Evolutionary conservation across 2,113 vertebrate species (phyloP).

Genomic region (Poecile atricapillus): DNA sequence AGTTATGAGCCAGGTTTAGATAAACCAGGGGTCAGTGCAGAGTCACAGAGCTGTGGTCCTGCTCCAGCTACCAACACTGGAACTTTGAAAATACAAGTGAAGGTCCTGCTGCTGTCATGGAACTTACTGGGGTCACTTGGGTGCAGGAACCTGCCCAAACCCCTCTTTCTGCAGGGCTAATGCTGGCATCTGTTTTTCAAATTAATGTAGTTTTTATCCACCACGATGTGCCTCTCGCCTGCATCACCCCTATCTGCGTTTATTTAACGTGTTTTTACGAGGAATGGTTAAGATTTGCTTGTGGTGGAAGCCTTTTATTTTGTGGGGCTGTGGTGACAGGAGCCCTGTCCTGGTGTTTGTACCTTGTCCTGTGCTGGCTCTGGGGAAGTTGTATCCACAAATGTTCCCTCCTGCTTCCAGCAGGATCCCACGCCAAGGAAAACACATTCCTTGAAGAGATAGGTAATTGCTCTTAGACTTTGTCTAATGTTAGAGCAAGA

Average conservation of each 20-base stretch:
- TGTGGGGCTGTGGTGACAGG: not conserved
- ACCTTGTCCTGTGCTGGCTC: not conserved
- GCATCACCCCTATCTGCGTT: not conserved
- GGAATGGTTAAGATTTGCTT: not conserved
- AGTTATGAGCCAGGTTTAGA: not conserved
- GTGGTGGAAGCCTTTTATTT: not conserved
- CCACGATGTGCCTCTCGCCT: not conserved
- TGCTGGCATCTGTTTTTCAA: not conserved
- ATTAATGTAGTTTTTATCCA: not conserved
- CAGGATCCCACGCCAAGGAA: not conserved
- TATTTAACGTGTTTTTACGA: not conserved
- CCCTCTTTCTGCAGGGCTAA: not conserved
- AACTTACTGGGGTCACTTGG: not conserved
- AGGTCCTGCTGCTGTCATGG: not conserved
- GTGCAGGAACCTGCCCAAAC: not conserved
- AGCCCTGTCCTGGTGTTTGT: not conserved
- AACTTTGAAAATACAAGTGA: not conserved
- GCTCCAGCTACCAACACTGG: not conserved
- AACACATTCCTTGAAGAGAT: slow-evolving; percentile 70
- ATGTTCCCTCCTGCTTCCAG: not conserved
- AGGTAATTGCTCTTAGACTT: slow-evolving; percentile 65
- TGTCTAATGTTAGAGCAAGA: slow-evolving; percentile 58
- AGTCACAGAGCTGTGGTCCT: not conserved
- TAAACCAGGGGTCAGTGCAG: not conserved
- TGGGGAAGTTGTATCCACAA: not conserved